Evolutionary conservation across 2,888 invertebrate genomes (phyloP).

Genomic region (Sinelater perroti): DNA sequence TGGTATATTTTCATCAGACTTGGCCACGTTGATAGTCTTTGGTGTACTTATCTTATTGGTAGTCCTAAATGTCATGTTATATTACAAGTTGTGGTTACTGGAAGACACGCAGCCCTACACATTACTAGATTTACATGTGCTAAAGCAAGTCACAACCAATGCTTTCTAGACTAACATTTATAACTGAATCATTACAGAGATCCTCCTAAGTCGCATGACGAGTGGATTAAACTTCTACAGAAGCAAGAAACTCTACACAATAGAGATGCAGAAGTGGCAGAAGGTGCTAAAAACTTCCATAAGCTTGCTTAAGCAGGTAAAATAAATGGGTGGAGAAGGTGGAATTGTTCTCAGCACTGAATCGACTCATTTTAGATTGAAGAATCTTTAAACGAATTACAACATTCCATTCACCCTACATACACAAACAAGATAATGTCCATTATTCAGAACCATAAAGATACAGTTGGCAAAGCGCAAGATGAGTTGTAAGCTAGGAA

Average conservation of each 20-base stretch:
- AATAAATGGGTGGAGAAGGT: not conserved
- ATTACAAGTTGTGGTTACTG: conserved; percentile 82
- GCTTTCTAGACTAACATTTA: not conserved
- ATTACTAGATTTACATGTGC: conserved; percentile 63
- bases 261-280: conserved; percentile 86
- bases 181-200: conserved; percentile 60
- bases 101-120: conserved; percentile 67
- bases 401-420: conserved; percentile 69
- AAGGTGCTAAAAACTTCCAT: conserved; percentile 76
- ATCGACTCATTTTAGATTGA: conserved; percentile 77
- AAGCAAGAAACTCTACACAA: conserved; percentile 81
- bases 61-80: conserved; percentile 80
- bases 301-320: conserved; percentile 77
- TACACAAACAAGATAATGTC: conserved; percentile 65
- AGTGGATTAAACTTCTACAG: conserved; percentile 82
- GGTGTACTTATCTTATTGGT: conserved; percentile 70
- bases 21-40: conserved; percentile 60
- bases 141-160: conserved; percentile 57
- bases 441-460: conserved; percentile 55
- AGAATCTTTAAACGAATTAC: conserved; percentile 77
- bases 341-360: no score
- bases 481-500: conserved; percentile 40
- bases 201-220: conserved; percentile 78
- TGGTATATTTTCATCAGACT: conserved; percentile 51
- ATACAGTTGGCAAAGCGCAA: conserved; percentile 39